Base-by-base conservation (phyloP, 2,113 vertebrate species). In the Antennarius striatus region DNA sequence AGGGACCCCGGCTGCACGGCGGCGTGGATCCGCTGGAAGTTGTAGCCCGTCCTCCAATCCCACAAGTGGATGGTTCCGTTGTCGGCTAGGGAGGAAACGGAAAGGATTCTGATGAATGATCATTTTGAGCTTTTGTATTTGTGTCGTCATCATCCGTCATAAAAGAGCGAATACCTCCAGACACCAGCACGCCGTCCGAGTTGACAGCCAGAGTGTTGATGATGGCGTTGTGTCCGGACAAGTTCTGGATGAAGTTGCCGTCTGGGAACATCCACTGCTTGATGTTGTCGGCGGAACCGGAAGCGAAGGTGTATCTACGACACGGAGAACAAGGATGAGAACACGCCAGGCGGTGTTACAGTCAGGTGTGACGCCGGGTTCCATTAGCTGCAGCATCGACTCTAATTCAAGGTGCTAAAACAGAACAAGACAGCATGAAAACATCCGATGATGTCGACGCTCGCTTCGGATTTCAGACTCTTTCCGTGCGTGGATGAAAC, bases 211-310 rank as follows among this genome's bases (percentile, higher is more conserved):
- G 82, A 0, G 96, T 98, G 85, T 99, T 99, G 88, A 99, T 97
- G 60, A 99, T 98, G 71, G 97, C 96, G 77, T 95, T 99, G 87
- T 99, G 97, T 57, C 98, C 98, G 0, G 98, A 98, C 29, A 99
- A 95, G 80, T 99, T 99, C 90, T 99, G 98, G 89, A 99, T 98
- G 79, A 99, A 99, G 77, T 92, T 96, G 85, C 98, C 98, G 68
- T 99, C 97, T 12, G 98, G 98, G 86, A 98, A 99, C 91, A 95
- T 97, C 98, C 97, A 99, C 82, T 99, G 96, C 28, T 99, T 99
- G 90, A 99, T 97, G 88, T 99, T 99, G 91, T 99, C 97, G 29
- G 97, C 97, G 79, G 98, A 99, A 63, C 97, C 98, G 72, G 98
- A 98, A 1, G 97, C 97, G 90, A 99, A 98, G 0, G 96, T 98